A percentile compares a stretch with the other conserved stretches of the same genome.
phyloP scores from a whole-genome alignment of 1,140 invertebrate genomes.

The Bombus waltoni region DNA sequence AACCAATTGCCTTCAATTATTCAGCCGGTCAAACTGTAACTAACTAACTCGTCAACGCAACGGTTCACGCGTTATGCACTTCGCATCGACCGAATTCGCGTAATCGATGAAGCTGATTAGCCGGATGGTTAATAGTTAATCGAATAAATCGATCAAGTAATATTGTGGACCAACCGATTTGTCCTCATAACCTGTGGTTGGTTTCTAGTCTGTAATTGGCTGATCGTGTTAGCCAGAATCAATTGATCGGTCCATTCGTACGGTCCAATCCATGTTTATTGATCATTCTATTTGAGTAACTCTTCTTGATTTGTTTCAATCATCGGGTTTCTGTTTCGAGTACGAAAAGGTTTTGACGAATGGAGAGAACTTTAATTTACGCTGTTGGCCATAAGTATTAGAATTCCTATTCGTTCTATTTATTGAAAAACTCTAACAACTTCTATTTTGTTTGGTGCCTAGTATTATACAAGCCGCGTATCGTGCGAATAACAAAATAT shows the following conservation, averaged over 20 bases:
- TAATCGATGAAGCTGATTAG: slow-evolving; percentile 47
- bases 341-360: background rate
- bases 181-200: slow-evolving; percentile 21
- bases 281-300: background rate
- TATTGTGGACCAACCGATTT: slow-evolving; percentile 27
- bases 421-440: too few species aligned
- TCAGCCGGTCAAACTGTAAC: slow-evolving; percentile 36
- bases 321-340: background rate
- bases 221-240: slow-evolving; percentile 4
- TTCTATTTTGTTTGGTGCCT: too few species aligned
- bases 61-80: slow-evolving; percentile 23
- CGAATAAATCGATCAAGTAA: slow-evolving; percentile 50
- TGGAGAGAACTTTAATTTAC: background rate
- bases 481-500: too few species aligned
- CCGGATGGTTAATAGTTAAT: slow-evolving; percentile 35
- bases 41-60: slow-evolving; percentile 41
- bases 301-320: background rate
- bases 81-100: slow-evolving; percentile 20
- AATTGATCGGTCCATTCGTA: background rate
- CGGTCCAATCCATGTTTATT: background rate
- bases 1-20: slow-evolving; percentile 42
- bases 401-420: too few species aligned
- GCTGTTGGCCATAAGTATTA: too few species aligned
- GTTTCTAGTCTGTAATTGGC: slow-evolving; percentile 17
- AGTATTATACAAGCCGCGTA: too few species aligned